Conservation (phyloP, 2,888 invertebrate species). For the Argyra leucocephala region DNA sequence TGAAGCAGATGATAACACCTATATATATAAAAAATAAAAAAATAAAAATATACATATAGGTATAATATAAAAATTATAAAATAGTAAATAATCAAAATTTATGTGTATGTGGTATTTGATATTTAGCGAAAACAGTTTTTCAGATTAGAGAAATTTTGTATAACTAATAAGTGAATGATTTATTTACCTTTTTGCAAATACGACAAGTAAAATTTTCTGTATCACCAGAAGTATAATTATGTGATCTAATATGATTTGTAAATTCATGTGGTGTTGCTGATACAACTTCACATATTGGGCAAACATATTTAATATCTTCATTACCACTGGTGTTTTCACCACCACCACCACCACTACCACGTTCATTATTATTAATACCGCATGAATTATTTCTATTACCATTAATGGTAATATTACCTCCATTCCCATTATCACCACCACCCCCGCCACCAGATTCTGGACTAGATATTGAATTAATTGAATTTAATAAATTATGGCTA, state of each 20-base stretch:
- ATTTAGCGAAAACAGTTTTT: no score
- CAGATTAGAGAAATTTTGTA: no score
- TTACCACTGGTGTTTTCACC: neutral
- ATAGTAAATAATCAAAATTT: neutral
- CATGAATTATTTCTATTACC: neutral
- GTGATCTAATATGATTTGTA: constrained; percentile 59
- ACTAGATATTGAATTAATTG: constrained; percentile 31
- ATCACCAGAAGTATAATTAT: constrained; percentile 49
- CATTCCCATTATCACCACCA: constrained; percentile 32
- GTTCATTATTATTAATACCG: neutral
- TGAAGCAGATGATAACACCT: constrained; percentile 66
- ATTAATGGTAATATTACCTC: neutral
- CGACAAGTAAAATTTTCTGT: constrained; percentile 44
- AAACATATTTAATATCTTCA: constrained; percentile 45
- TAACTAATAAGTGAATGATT: neutral
- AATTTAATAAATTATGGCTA: constrained; percentile 30
- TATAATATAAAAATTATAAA: neutral
- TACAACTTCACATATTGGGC: constrained; percentile 56
- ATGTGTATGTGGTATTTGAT: no score
- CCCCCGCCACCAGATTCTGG: constrained; percentile 39
- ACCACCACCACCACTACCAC: neutral
- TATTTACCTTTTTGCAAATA: constrained; percentile 43
- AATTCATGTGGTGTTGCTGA: constrained; percentile 56
- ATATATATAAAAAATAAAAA: constrained; percentile 9
- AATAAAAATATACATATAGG: neutral